Conservation (phyloP, 1,140 invertebrate species). For the Ladona fulva region DNA sequence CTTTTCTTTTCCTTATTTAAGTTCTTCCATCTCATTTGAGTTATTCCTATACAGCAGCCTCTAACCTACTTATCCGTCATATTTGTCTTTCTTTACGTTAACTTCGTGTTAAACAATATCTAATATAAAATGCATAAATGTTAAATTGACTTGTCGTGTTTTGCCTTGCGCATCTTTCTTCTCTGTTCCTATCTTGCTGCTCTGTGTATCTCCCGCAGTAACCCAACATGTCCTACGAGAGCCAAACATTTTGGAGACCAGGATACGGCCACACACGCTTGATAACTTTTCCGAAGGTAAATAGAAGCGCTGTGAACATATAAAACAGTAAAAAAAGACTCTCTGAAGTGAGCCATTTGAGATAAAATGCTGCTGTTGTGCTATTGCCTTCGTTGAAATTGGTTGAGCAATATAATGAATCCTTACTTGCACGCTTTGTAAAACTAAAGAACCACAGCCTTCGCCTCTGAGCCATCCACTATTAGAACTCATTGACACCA, state of each 20-base stretch:
- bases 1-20: too few relatives aligned
- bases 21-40: too few relatives aligned
- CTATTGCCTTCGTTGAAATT: too few relatives aligned
- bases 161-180: background rate
- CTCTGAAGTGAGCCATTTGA: background rate
- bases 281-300: slow-evolving; percentile 47
- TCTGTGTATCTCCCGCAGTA: slow-evolving; percentile 12
- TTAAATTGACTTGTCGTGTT: slow-evolving; percentile 6
- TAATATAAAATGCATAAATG: slow-evolving; percentile 3
- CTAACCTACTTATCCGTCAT: too few relatives aligned
- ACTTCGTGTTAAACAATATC: background rate
- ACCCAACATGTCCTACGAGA: slow-evolving; percentile 11
- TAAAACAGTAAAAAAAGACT: background rate
- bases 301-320: slow-evolving; percentile 18
- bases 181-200: slow-evolving; percentile 7
- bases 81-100: too few relatives aligned
- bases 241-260: slow-evolving; percentile 17
- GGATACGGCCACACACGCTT: slow-evolving; percentile 34
- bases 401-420: too few relatives aligned
- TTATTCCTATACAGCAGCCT: too few relatives aligned
- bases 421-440: too few relatives aligned
- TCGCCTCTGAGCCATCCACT: too few relatives aligned
- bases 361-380: too few relatives aligned
- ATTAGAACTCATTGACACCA: too few relatives aligned
- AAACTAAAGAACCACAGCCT: too few relatives aligned